Conservation (phyloP, 2,797 vertebrate genomes). For the Pygocentrus nattereri region DNA sequence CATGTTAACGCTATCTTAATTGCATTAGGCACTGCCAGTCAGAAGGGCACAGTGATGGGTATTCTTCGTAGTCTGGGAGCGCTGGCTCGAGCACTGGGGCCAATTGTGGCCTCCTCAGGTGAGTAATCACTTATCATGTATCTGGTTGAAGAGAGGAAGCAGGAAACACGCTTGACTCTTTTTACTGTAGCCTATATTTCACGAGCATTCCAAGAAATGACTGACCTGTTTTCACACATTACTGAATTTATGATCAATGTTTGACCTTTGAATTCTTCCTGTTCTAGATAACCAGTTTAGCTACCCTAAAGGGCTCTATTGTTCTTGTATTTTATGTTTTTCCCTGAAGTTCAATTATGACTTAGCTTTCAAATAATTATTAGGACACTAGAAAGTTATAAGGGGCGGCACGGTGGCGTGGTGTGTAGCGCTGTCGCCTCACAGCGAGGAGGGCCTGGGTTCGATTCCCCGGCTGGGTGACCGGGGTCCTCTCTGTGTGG, state of each 20-base stretch:
- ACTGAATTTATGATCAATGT: conserved; percentile 14
- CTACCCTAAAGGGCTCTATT: background rate
- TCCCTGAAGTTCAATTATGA: no score
- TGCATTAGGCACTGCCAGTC: conserved; percentile 83
- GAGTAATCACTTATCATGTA: conserved; percentile 4
- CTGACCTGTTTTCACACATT: background rate
- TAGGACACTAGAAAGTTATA: background rate
- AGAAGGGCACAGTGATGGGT: conserved; percentile 96
- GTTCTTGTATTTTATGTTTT: background rate
- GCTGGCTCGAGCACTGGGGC: conserved; percentile 91
- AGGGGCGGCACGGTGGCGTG: no score
- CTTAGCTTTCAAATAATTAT: no score
- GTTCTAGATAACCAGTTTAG: background rate
- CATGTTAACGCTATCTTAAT: background rate
- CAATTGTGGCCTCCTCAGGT: conserved; percentile 89
- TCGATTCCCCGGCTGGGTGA: no score
- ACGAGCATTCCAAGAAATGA: background rate
- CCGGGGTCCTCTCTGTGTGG: no score
- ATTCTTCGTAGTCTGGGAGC: conserved; percentile 93
- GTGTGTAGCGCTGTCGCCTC: no score
- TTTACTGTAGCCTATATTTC: background rate
- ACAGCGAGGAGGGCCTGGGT: no score
- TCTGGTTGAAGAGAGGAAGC: background rate
- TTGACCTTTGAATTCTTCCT: conserved; percentile 25
- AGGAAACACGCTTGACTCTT: background rate